Base-by-base conservation (phyloP, 92 coral and sea anemone genomes). In the Porites evermanni region DNA sequence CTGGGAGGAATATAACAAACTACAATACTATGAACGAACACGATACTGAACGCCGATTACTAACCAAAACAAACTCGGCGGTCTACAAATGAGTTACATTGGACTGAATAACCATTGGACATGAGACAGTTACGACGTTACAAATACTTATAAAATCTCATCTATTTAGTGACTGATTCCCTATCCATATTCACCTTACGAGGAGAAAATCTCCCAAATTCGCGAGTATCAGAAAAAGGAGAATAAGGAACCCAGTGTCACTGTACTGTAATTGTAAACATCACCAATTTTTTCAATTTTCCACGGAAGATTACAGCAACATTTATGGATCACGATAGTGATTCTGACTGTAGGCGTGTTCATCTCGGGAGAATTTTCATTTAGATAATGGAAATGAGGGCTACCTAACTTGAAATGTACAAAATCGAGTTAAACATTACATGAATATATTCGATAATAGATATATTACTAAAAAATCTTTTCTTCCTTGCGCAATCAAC, bases 321-420 rank as follows among this genome's bases (percentile, higher is more conserved):
- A 38, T 38, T 38, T 38, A 38, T 38, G 47, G 47, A 38, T 38
- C 47, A 38, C 47, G 56, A 23, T 3, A 12, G 8, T 2, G 64
- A 17, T 59, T 17, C 17, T 17, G 64, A 59, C 8, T 59, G 64
- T 59, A 17, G 64, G 64, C 14, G 64, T 12, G 64, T 38, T 38
- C 47, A 38, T 38, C 47, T 24, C 16, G 47, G 77, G 26, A 50
- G 60, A 50, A 72, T 16, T 72, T 50, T 16, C 23, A n/a, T 72
- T 56, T 44, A 18, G 23, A 72, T 8, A 53, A n/a, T 72, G 56
- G 77, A 56, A 50, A 52, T 72, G 23, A 14, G 29, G 67, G 52
- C 23, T 56, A 56, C 8, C 67, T 77, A 59, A 59, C 10, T 63
- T 53, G n/a, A 12, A 79, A 79, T 79, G 66, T 81, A 81, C 86